Conservation (phyloP, 2,888 invertebrate species). For the Sinelater perroti region DNA sequence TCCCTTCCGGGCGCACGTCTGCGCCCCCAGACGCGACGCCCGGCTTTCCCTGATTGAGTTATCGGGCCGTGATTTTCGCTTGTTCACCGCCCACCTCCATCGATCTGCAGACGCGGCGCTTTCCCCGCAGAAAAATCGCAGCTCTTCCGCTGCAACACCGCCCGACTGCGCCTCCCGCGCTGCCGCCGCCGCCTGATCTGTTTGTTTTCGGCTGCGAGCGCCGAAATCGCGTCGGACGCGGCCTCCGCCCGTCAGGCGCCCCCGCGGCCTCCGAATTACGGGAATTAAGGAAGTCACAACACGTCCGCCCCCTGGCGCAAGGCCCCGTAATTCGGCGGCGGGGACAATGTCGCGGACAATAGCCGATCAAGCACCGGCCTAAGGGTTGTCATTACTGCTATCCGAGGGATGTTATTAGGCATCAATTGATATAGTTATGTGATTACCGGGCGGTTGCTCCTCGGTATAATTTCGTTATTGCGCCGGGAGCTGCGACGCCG, state of each 20-base stretch:
- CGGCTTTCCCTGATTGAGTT: conserved; percentile 54
- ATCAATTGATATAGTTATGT: conserved; percentile 62
- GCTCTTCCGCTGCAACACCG: too few relatives aligned
- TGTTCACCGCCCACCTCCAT: conserved; percentile 50
- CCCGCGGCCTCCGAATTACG: too few relatives aligned
- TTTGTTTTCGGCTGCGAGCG: conserved; percentile 41
- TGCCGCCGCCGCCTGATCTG: conserved; percentile 34
- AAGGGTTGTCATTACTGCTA: conserved; percentile 55
- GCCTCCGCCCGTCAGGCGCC: too few relatives aligned
- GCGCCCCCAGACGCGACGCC: conserved; percentile 36
- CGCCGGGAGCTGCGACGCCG: too few relatives aligned
- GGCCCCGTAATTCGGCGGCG: conserved; percentile 41
- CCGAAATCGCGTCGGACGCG: too few relatives aligned
- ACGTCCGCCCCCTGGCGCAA: conserved; percentile 51
- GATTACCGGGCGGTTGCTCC: conserved; percentile 51
- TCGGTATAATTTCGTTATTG: conserved; percentile 40
- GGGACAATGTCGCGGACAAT: conserved; percentile 52
- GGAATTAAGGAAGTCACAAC: conserved; percentile 59
- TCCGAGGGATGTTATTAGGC: conserved; percentile 59
- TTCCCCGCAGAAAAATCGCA: too few relatives aligned
- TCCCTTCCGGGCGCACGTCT: conserved; percentile 7
- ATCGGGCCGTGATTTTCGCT: conserved; percentile 56
- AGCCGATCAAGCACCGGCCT: conserved; percentile 54
- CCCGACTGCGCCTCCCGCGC: too few relatives aligned
- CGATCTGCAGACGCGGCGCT: conserved; percentile 42